Base-by-base conservation (phyloP, 1,140 invertebrate genomes). In the Mercenaria mercenaria region DNA sequence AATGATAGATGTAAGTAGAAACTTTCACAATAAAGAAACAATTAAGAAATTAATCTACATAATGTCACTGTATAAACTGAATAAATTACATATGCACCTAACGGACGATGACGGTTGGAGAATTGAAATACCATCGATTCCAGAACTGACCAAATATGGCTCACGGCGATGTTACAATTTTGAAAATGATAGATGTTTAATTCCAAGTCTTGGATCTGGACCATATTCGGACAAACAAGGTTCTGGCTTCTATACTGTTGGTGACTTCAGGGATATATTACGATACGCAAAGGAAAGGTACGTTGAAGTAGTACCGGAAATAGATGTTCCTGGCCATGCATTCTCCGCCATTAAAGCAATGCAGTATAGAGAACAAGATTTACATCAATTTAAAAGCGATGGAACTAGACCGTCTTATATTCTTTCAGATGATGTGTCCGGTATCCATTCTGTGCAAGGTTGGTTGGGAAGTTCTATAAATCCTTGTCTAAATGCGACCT, bases 71-170 rank as follows among this genome's bases (percentile, higher is more conserved):
- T 95, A 95, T 74, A 96, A 95, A 84, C 50, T 95, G 61, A 95
- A 95, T 80, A 93, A 85, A 59, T 91, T 96, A 18, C 94, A 96
- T 77, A 90, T 95, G 29, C 95, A 95, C 90, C 81, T 96, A 10
- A 82, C 95, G 0, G 95, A 96, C 41, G 95, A 96, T 80, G 94
- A 96, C 81, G 95, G 95, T 0, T 96, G 95, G 95, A 59, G 95
- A 32, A 56, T 96, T 0, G 92, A 96, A 72, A 95, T 95, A 47
- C 92, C 92, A 0, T 93, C 88, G 1, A 59, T 95, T 13, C 89
- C 91, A 13, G 95, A 95, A 89, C 91, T 96, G 18, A 96, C 95
- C 1, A 67, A 93, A 93, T 50, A 95, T 67, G 94, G 92, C 15
- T 87, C 93, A 3, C 82, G 91, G 37, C 79, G 94, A 39, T 94